These are phyloP conservation scores for Propithecus perrieri DNA, from an alignment of 2,797 vertebrate genomes.

Conservation along the genomic window DNA sequence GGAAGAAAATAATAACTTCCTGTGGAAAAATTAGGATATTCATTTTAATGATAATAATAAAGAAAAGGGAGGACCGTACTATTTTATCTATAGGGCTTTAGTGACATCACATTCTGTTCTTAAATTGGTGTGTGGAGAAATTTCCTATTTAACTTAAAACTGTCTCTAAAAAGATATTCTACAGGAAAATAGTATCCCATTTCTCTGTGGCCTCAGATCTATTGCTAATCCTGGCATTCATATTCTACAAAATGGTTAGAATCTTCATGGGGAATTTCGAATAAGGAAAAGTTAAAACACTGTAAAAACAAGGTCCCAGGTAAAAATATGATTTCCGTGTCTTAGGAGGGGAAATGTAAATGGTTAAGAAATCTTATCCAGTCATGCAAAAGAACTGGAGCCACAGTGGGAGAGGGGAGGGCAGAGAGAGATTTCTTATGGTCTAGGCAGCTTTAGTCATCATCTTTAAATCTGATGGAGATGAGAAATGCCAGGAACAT, in stretches of 20 bases:
- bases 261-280: not conserved
- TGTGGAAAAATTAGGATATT: not conserved
- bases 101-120: not conserved
- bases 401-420: too few species aligned
- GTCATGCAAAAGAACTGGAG: too few species aligned
- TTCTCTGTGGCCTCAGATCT: not conserved
- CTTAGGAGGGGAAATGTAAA: not conserved
- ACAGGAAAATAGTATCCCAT: not conserved
- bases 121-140: not conserved
- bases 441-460: not conserved
- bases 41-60: not conserved
- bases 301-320: not conserved
- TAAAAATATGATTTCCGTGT: not conserved
- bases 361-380: not conserved
- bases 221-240: not conserved
- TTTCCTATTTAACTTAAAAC: not conserved
- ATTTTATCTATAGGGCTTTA: not conserved
- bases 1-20: not conserved
- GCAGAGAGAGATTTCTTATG: not conserved
- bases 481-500: not conserved
- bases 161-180: not conserved
- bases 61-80: not conserved
- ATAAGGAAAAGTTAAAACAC: not conserved
- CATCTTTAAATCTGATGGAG: not conserved
- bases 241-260: not conserved